Conservation (phyloP, 2,797 vertebrate genomes). For the Amblyraja radiata region DNA sequence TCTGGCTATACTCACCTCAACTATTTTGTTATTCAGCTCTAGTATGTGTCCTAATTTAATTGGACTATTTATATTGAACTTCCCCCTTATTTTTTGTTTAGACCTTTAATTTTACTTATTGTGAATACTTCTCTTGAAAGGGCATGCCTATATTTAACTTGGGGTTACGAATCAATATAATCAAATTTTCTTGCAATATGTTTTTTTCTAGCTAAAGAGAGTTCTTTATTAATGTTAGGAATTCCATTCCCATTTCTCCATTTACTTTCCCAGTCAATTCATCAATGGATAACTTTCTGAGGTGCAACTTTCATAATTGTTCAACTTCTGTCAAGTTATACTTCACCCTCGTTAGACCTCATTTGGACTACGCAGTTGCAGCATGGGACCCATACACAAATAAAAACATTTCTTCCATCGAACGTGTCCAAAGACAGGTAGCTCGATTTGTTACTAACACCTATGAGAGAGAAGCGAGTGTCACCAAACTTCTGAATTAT, state of each 20-base stretch:
- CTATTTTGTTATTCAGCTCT: background rate
- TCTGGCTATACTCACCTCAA: background rate
- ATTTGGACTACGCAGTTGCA: too few relatives aligned
- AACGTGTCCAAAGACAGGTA: too few relatives aligned
- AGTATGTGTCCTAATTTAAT: background rate
- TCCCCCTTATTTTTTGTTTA: background rate
- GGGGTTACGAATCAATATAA: background rate
- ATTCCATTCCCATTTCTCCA: background rate
- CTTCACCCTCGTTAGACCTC: too few relatives aligned
- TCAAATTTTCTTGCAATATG: background rate
- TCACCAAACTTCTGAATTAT: too few relatives aligned
- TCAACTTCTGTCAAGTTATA: too few relatives aligned
- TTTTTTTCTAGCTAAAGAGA: background rate
- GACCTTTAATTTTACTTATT: background rate
- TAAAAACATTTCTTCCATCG: too few relatives aligned
- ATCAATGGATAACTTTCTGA: background rate
- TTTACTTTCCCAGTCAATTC: background rate
- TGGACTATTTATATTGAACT: background rate
- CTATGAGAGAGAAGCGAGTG: too few relatives aligned
- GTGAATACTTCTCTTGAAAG: background rate
- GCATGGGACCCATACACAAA: too few relatives aligned
- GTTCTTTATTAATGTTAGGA: background rate
- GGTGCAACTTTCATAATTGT: too few relatives aligned
- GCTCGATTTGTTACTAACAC: too few relatives aligned
- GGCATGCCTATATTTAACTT: background rate